Evolutionary conservation across 1,140 invertebrate species (phyloP).

Genomic region (Saccostrea glomerata): DNA sequence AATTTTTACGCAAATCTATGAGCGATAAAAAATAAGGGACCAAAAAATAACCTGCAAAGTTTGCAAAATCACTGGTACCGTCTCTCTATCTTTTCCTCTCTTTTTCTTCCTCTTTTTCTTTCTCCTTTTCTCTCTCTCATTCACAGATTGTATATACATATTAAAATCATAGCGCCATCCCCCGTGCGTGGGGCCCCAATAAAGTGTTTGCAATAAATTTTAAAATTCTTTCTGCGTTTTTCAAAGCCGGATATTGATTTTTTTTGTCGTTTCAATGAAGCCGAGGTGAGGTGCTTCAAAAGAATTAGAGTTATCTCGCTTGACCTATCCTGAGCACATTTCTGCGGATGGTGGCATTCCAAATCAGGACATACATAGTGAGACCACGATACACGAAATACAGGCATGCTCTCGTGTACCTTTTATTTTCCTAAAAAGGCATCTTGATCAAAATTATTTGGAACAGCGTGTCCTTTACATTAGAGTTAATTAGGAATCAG

Average conservation of each 20-base stretch:
- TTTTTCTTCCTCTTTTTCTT: not conserved
- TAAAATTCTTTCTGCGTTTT: conserved; percentile 15
- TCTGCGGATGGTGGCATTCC: no score
- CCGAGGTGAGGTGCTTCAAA: not conserved
- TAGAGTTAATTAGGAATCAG: no score
- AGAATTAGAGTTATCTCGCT: not conserved
- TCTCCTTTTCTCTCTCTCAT: not conserved
- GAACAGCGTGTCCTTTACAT: no score
- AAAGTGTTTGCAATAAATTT: not conserved
- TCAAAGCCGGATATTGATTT: conserved; percentile 23
- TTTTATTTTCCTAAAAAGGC: no score
- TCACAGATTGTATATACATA: not conserved
- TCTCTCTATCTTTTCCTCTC: no score
- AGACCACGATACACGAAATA: no score
- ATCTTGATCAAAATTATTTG: no score
- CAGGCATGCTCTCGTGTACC: no score
- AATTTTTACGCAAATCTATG: not conserved
- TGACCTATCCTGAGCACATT: not conserved
- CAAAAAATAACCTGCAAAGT: not conserved
- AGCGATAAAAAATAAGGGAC: not conserved
- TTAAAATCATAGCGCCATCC: not conserved
- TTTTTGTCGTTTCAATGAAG: conserved; percentile 7
- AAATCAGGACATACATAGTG: no score
- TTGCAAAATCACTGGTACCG: not conserved
- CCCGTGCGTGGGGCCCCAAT: not conserved